Evolutionary conservation across 2,888 invertebrate species (phyloP), one percentile per base, ranked within the genome.

Genomic region (Sylvicola cinctus): DNA sequence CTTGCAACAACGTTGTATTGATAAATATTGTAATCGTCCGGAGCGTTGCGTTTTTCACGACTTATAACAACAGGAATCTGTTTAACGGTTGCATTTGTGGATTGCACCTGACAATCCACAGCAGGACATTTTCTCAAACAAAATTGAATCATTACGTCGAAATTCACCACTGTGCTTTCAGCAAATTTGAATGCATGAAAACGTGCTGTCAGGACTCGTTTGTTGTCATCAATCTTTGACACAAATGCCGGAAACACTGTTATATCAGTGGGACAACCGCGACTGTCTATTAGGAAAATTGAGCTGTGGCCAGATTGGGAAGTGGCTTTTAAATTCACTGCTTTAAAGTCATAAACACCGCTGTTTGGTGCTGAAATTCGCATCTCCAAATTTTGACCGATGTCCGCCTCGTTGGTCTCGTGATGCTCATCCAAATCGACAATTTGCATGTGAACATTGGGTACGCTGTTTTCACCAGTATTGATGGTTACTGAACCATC

Each of bases 111-210:
- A 43, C 66, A 66, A 41, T 62, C 55, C 6, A 77, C 75, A 46
- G 67, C 65, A 14, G 64, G 61, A 49, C 87, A 87, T 39, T 62
- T 62, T 2, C 62, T 59, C n/a, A 70, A 60, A 48, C 87, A 88
- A 52, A 83, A 84, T 40, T 77, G 74, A 10, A 87, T 74, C 55
- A 79, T 74, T 2, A 84, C 72, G 44, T 77, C 74, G 49, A 88
- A 87, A 40, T 76, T 65, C 1, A 87, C 79, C 5, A 80, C 66
- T 20, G 78, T 72, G n/a, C 84, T 80, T 10, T 76, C 72, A 0
- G 81, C 75, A 56, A 88, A 88, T 41, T 85, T 79, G 54, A 88
- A 88, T 0, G 85, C 87, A 48, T 77, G 74, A 52, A 84, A 85
- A 14, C 66, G 64, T 3, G 71, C 66, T 1, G 63, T 55, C 13